phyloP scores from a whole-genome alignment of 2,888 invertebrate species.

The Ormyrus pomaceus region DNA sequence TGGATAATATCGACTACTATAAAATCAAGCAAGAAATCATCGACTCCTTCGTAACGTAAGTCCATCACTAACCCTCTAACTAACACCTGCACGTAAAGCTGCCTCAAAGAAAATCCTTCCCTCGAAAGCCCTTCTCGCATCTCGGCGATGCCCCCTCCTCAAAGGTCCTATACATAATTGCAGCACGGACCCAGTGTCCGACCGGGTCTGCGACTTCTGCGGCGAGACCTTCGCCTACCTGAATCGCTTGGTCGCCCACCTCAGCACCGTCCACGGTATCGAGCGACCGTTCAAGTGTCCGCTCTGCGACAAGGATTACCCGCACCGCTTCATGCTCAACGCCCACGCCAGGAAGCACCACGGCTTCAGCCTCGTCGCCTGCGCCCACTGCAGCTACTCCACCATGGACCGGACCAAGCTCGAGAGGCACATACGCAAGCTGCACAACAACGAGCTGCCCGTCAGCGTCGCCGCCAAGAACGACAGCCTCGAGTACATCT shows the following conservation, averaged over 20 bases:
- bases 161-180: neutral
- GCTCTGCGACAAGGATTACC: constrained; percentile 66
- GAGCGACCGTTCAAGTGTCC: constrained; percentile 68
- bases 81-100: too few relatives aligned
- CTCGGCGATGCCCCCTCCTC: too few relatives aligned
- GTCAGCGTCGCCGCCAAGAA: neutral
- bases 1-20: constrained; percentile 56
- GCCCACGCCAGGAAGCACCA: constrained; percentile 68
- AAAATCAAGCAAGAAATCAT: constrained; percentile 51
- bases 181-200: constrained; percentile 56
- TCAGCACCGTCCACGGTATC: constrained; percentile 66
- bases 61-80: neutral
- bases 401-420: constrained; percentile 64
- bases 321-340: constrained; percentile 69
- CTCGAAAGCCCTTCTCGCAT: too few relatives aligned
- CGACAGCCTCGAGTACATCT: neutral
- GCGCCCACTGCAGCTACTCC: constrained; percentile 66
- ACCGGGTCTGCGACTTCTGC: constrained; percentile 66
- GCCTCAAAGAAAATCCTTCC: too few relatives aligned
- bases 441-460: constrained; percentile 62
- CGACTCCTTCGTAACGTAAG: constrained; percentile 49
- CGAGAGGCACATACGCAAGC: constrained; percentile 64
- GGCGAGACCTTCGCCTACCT: constrained; percentile 68
- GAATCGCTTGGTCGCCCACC: constrained; percentile 67
- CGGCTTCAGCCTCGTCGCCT: constrained; percentile 63